Evolutionary conservation across 30 jellyfish, hydroid and myxozoan species (phyloP).

Genomic region (Aurelia aurita): DNA sequence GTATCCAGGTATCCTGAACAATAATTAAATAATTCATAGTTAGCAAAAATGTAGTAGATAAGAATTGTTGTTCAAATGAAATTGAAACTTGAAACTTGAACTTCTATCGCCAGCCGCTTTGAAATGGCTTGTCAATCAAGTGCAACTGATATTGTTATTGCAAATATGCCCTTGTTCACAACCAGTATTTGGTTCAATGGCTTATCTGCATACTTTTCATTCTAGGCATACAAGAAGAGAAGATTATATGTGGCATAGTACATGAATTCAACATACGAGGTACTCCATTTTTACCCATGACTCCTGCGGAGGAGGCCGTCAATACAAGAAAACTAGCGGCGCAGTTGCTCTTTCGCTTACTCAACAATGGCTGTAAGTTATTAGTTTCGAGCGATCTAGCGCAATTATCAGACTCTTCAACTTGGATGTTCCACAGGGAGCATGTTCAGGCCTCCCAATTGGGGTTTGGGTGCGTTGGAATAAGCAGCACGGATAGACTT

Average conservation of each 20-base stretch:
- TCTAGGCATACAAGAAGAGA: constrained; percentile 16
- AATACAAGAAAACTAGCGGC: constrained; percentile 1
- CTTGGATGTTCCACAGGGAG: constrained; percentile 38
- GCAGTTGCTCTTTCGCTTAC: neutral
- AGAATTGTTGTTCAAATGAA: too few relatives aligned
- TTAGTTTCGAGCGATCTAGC: constrained; percentile 15
- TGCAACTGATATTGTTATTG: too few relatives aligned
- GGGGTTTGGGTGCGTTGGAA: constrained; percentile 4
- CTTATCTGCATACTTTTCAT: neutral
- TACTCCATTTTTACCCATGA: neutral
- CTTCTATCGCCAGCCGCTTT: too few relatives aligned
- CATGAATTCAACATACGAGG: constrained; percentile 10
- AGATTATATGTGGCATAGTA: neutral
- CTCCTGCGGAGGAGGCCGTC: constrained; percentile 5
- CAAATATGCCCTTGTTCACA: too few relatives aligned
- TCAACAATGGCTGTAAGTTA: constrained; percentile 10
- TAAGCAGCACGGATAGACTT: neutral
- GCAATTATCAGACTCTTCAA: neutral
- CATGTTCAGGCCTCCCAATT: constrained; percentile 8
- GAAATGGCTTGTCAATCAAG: too few relatives aligned
- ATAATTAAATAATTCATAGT: too few relatives aligned
- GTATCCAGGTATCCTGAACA: too few relatives aligned
- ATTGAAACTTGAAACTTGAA: too few relatives aligned
- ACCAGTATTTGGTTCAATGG: too few relatives aligned
- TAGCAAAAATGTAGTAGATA: too few relatives aligned